Conservation (phyloP, 2,797 vertebrate species). For the Simalia tracyae region DNA sequence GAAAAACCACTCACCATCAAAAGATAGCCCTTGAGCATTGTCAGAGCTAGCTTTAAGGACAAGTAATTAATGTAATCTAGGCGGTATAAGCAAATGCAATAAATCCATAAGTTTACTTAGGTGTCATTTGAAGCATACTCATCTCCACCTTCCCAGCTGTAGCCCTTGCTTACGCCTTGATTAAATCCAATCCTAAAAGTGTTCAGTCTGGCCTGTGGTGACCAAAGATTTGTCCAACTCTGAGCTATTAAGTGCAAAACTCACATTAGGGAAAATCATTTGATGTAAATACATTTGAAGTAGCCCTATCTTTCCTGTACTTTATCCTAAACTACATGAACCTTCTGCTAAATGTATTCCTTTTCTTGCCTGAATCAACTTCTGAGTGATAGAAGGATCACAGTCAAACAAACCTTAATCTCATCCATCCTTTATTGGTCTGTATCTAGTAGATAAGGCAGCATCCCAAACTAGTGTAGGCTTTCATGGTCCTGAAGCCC, state of each 20-base stretch:
- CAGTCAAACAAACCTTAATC: neutral
- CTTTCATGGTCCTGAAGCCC: neutral
- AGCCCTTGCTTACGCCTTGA: neutral
- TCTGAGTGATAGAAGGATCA: neutral
- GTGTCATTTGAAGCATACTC: neutral
- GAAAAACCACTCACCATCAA: neutral
- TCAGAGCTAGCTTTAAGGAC: neutral
- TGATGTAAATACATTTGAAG: neutral
- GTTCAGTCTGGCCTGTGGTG: neutral
- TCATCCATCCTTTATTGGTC: neutral
- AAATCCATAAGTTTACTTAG: too few relatives aligned
- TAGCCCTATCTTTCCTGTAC: neutral
- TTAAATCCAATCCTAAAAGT: neutral
- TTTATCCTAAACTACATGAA: neutral
- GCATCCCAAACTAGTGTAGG: neutral
- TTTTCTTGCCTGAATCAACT: neutral
- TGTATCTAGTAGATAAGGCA: neutral
- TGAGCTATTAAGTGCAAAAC: neutral
- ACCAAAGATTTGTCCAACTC: neutral
- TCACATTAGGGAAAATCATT: neutral
- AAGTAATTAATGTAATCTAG: neutral
- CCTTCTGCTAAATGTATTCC: neutral
- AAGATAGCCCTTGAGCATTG: neutral
- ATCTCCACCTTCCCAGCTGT: neutral
- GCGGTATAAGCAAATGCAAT: neutral